Percentiles rank a stretch among this genome's conserved stretches.
phyloP scores from a whole-genome alignment of 2,888 invertebrate genomes.

The Hydraecia micacea region DNA sequence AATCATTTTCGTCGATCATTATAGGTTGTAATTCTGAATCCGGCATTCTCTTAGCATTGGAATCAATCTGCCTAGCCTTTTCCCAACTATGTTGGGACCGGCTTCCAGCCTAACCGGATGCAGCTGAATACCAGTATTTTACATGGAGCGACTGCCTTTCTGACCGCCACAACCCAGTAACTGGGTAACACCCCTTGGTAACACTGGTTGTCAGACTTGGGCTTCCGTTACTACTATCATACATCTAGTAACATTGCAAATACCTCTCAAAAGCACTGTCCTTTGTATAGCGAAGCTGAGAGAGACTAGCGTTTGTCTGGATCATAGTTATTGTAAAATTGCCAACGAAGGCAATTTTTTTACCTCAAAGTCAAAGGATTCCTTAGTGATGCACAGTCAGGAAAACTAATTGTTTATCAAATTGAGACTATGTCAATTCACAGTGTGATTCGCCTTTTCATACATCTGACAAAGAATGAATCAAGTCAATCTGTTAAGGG shows the following conservation, averaged over 20 bases:
- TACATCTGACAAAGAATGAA: too few species aligned
- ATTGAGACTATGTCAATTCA: too few species aligned
- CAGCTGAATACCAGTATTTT: neutral
- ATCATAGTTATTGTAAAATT: neutral
- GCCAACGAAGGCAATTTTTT: neutral
- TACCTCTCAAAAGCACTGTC: neutral
- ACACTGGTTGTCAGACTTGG: neutral
- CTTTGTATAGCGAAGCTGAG: neutral
- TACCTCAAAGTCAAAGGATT: too few species aligned
- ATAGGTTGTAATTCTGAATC: neutral
- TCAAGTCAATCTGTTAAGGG: too few species aligned
- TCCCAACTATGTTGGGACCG: neutral
- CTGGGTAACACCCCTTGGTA: neutral
- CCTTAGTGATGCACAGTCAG: too few species aligned
- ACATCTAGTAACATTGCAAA: neutral
- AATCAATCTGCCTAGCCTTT: neutral
- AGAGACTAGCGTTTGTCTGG: neutral
- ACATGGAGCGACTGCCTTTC: neutral
- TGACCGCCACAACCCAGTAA: neutral
- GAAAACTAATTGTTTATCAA: too few species aligned
- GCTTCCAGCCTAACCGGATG: neutral
- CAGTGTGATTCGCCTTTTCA: too few species aligned
- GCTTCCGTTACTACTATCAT: neutral
- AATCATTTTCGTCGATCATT: neutral
- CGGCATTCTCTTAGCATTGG: neutral